phyloP scores from a whole-genome alignment of 2,113 vertebrate genomes.

The Petrocephalus microphthalmus region DNA sequence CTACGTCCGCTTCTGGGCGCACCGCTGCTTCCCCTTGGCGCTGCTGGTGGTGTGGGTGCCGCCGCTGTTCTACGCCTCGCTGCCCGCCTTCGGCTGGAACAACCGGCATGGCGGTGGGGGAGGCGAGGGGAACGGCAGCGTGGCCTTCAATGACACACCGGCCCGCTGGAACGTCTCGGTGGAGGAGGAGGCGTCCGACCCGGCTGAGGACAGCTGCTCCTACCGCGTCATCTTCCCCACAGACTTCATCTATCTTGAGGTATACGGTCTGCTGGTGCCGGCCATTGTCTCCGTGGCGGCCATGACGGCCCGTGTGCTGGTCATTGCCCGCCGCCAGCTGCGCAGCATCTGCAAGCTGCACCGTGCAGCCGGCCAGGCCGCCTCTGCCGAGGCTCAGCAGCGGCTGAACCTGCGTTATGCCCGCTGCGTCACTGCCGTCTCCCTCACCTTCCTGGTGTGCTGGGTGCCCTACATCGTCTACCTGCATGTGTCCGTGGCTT shows the following conservation, averaged over 20 bases:
- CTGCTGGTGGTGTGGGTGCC: conserved; percentile 66
- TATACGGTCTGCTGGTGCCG: conserved; percentile 75
- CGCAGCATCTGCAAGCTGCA: conserved; percentile 70
- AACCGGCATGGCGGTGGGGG: conserved; percentile 48
- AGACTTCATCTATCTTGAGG: conserved; percentile 77
- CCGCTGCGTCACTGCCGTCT: conserved; percentile 67
- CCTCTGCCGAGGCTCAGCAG: conserved; percentile 52
- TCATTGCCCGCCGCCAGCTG: conserved; percentile 65
- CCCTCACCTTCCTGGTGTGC: conserved; percentile 70
- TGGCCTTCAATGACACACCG: neutral
- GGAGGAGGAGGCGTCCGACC: neutral
- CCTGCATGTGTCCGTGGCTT: conserved; percentile 65
- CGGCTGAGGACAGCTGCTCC: conserved; percentile 33
- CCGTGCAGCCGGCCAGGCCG: conserved; percentile 57
- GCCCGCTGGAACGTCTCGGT: neutral
- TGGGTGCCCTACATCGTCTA: conserved; percentile 82
- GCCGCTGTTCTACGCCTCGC: conserved; percentile 66
- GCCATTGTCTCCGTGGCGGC: conserved; percentile 65
- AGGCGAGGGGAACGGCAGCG: conserved; percentile 33
- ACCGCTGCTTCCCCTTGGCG: conserved; percentile 59
- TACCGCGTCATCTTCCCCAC: conserved; percentile 64
- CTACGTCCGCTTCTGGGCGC: conserved; percentile 61
- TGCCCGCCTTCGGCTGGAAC: conserved; percentile 81
- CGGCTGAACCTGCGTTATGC: conserved; percentile 69
- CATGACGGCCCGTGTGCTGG: conserved; percentile 64